Conservation (phyloP, 2,888 invertebrate genomes). For the Drosophila borealis region DNA sequence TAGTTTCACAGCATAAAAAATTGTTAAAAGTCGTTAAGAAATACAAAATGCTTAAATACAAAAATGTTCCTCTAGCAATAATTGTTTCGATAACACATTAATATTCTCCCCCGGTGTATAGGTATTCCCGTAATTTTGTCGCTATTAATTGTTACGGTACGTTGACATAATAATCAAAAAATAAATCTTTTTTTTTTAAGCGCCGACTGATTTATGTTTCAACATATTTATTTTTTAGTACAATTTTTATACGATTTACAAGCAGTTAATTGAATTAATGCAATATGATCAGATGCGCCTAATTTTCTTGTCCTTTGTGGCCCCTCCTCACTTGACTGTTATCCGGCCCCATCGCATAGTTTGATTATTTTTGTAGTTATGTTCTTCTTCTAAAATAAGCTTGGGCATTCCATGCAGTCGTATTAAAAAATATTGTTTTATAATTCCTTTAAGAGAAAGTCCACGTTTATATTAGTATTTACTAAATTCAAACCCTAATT, state of each 20-base stretch:
- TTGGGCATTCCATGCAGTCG: neutral
- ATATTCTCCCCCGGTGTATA: too few relatives aligned
- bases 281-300: neutral
- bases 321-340: neutral
- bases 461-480: neutral
- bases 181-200: neutral
- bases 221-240: neutral
- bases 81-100: too few relatives aligned
- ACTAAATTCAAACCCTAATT: neutral
- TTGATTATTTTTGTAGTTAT: too few relatives aligned
- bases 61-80: too few relatives aligned
- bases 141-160: too few relatives aligned
- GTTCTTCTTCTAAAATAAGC: too few relatives aligned
- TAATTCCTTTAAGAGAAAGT: neutral
- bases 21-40: too few relatives aligned
- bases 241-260: neutral
- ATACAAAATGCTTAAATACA: too few relatives aligned
- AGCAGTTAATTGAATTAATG: neutral
- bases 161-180: too few relatives aligned
- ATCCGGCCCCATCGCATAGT: neutral
- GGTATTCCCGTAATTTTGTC: too few relatives aligned
- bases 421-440: neutral
- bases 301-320: neutral
- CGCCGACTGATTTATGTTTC: neutral
- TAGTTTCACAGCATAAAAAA: neutral